These are phyloP conservation scores for Enteromius anoplus DNA, from an alignment of 2,797 vertebrate genomes.

Conservation along the genomic window DNA sequence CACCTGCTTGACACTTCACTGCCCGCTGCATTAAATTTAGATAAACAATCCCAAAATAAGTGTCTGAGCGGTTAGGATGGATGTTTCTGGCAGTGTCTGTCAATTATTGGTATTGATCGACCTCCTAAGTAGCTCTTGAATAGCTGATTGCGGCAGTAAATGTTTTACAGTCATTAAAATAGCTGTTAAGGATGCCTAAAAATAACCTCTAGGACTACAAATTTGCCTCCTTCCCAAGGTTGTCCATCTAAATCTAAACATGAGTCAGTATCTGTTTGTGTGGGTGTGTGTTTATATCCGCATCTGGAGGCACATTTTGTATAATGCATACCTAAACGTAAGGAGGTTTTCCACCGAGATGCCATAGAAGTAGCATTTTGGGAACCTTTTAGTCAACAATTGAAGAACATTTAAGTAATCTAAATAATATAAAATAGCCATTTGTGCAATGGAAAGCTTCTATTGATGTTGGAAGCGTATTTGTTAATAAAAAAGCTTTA, in stretches of 20 bases:
- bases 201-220: conserved; percentile 60
- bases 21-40: conserved; percentile 66
- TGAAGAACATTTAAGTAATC: neutral
- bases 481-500: neutral
- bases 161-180: conserved; percentile 65
- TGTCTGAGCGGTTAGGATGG: conserved; percentile 58
- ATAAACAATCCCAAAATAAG: conserved; percentile 61
- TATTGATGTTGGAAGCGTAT: neutral
- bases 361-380: neutral
- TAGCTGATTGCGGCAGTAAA: conserved; percentile 66
- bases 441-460: neutral
- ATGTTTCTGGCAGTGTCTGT: conserved; percentile 52
- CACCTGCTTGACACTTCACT: conserved; percentile 41
- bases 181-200: conserved; percentile 64
- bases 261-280: conserved; percentile 14
- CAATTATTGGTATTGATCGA: conserved; percentile 68
- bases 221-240: conserved; percentile 58
- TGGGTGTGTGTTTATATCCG: conserved; percentile 32
- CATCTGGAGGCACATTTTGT: neutral
- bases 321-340: neutral
- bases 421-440: neutral
- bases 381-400: neutral
- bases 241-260: conserved; percentile 45
- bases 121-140: conserved; percentile 67
- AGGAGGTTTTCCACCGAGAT: neutral